A percentile compares a stretch with the other conserved stretches of the same genome.
phyloP scores from a whole-genome alignment of 2,888 invertebrate genomes.

The Volucella inanis region DNA sequence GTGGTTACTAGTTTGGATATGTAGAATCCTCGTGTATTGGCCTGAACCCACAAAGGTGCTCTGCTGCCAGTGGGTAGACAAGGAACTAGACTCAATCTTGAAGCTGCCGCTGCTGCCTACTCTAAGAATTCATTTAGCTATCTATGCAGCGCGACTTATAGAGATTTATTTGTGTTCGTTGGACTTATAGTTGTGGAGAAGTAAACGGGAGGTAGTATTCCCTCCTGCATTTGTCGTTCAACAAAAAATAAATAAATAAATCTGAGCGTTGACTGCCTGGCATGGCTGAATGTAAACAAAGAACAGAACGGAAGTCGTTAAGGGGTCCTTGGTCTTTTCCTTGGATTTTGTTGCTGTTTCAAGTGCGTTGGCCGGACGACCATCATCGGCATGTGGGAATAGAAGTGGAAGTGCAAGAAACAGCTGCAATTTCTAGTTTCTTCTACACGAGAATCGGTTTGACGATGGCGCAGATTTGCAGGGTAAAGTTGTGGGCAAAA shows the following conservation, averaged over 20 bases:
- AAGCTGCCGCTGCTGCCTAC: constrained; percentile 62
- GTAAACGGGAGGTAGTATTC: constrained; percentile 13
- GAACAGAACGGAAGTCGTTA: constrained; percentile 74
- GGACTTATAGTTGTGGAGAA: too few species aligned
- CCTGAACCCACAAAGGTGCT: constrained; percentile 10
- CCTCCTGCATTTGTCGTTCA: constrained; percentile 42
- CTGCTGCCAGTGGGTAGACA: constrained; percentile 23
- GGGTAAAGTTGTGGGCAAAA: not conserved
- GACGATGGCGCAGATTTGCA: not conserved
- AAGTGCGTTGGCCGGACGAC: constrained; percentile 66
- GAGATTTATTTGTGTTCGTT: constrained; percentile 56
- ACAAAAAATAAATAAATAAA: constrained; percentile 25
- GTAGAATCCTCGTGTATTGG: constrained; percentile 10
- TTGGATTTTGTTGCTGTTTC: constrained; percentile 9
- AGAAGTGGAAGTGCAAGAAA: constrained; percentile 66
- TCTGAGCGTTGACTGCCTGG: constrained; percentile 57
- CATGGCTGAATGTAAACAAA: constrained; percentile 70
- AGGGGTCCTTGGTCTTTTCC: constrained; percentile 70
- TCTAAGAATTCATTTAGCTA: constrained; percentile 68
- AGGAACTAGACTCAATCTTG: constrained; percentile 53
- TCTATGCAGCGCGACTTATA: constrained; percentile 69
- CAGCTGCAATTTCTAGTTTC: constrained; percentile 70
- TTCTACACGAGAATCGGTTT: not conserved
- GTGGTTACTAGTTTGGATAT: not conserved
- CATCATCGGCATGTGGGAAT: constrained; percentile 61